A percentile compares a stretch with the other conserved stretches of the same genome.
Evolutionary conservation across 2,888 invertebrate species (phyloP).

Genomic region (Priapulus caudatus): DNA sequence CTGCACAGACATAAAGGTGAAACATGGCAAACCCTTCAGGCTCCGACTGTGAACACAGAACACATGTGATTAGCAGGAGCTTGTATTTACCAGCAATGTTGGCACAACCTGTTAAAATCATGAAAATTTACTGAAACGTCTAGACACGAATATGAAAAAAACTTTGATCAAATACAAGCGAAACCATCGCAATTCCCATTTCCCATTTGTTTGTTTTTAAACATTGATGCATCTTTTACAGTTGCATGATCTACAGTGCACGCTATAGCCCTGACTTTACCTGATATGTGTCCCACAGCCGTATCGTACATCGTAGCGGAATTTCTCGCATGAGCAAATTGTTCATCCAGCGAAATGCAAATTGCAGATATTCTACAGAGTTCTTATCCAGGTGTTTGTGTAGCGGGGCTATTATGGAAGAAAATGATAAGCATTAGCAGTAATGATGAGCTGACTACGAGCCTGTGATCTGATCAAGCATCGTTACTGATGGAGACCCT

Average conservation of each 20-base stretch:
- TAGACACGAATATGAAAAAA: conserved; percentile 12
- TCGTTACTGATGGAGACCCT: no score
- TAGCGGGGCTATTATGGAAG: conserved; percentile 50
- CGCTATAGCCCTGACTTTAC: no score
- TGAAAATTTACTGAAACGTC: conserved; percentile 4
- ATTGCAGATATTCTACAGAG: conserved; percentile 94
- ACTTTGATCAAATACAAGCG: neutral
- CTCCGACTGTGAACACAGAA: conserved; percentile 43
- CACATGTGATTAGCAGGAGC: no score
- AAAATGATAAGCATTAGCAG: neutral
- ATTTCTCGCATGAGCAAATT: conserved; percentile 93
- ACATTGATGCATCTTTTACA: no score
- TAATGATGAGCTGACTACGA: no score
- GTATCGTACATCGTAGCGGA: conserved; percentile 86
- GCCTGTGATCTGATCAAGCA: no score
- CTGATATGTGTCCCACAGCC: conserved; percentile 97
- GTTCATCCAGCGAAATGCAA: conserved; percentile 99
- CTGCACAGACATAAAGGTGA: conserved; percentile 98
- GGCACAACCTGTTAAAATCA: no score
- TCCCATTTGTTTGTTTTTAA: no score
- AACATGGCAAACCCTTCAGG: conserved; percentile 92
- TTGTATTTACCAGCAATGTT: no score
- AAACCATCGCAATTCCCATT: no score
- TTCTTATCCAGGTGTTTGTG: conserved; percentile 84
- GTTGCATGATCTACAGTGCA: no score